Evolutionary conservation across 1,140 invertebrate species (phyloP).

Genomic region (Pseudomyrmex pallidus): DNA sequence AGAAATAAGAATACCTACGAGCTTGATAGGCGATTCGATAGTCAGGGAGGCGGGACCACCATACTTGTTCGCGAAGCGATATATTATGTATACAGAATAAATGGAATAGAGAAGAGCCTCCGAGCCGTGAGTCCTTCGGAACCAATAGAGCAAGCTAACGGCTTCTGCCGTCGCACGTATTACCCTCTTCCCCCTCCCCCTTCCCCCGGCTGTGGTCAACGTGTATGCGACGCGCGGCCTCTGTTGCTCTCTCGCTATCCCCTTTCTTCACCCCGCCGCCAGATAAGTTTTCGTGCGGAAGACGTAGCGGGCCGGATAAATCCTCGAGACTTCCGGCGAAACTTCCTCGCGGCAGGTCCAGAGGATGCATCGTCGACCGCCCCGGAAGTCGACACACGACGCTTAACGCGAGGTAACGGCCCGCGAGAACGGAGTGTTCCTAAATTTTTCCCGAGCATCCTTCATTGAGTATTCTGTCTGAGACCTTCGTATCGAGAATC

Average conservation of each 20-base stretch:
- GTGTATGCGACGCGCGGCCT: constrained; percentile 56
- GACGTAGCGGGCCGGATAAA: constrained; percentile 67
- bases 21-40: constrained; percentile 55
- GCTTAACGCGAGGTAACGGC: constrained; percentile 62
- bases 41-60: constrained; percentile 40
- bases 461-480: constrained; percentile 32
- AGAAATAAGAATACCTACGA: constrained; percentile 77
- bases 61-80: constrained; percentile 72
- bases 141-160: constrained; percentile 79
- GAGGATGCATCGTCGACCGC: constrained; percentile 19
- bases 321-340: constrained; percentile 63
- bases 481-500: neutral
- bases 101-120: constrained; percentile 74
- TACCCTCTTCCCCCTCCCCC: neutral
- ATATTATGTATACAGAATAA: constrained; percentile 81
- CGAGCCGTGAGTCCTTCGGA: constrained; percentile 75
- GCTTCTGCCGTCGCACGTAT: constrained; percentile 72
- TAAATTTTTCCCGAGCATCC: constrained; percentile 55
- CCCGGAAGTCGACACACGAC: constrained; percentile 53
- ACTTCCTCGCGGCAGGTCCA: constrained; percentile 47
- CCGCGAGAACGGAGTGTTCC: constrained; percentile 26
- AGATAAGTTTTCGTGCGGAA: constrained; percentile 71
- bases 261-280: neutral
- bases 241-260: constrained; percentile 36
- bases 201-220: constrained; percentile 53